Percentiles rank a stretch among this genome's conserved stretches.
phyloP scores from a whole-genome alignment of 2,888 invertebrate genomes.

The Yponomeuta plumbellus region DNA sequence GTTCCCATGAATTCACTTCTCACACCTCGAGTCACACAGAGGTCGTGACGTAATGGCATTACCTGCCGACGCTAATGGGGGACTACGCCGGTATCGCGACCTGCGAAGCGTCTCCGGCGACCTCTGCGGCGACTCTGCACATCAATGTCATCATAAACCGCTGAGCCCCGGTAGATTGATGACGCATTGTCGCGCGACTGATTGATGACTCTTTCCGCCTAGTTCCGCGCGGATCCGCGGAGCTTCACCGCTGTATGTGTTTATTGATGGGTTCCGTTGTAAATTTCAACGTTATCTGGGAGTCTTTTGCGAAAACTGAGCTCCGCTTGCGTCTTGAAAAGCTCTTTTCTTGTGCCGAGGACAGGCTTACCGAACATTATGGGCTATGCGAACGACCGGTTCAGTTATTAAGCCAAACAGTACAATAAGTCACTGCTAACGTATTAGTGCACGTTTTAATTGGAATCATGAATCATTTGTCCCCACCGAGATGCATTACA shows the following conservation, averaged over 20 bases:
- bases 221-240: slow-evolving; percentile 6
- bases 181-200: slow-evolving; percentile 47
- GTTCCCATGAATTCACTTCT: too few species aligned
- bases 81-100: neutral
- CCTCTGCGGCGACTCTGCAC: slow-evolving; percentile 11
- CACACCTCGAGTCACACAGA: too few species aligned
- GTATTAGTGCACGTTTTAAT: too few species aligned
- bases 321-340: neutral
- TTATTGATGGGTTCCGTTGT: neutral
- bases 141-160: slow-evolving; percentile 28
- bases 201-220: slow-evolving; percentile 41
- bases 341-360: neutral
- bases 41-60: too few species aligned
- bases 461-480: too few species aligned
- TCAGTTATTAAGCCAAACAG: too few species aligned
- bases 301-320: neutral
- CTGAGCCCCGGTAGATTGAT: slow-evolving; percentile 40
- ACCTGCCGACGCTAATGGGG: neutral
- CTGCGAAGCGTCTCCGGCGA: neutral
- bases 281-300: neutral
- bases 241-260: slow-evolving; percentile 3
- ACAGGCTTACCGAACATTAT: too few species aligned
- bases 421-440: too few species aligned
- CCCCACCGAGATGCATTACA: too few species aligned
- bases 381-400: too few species aligned